Base-by-base conservation (phyloP, 2,113 vertebrate genomes). In the Malaclemys terrapin region DNA sequence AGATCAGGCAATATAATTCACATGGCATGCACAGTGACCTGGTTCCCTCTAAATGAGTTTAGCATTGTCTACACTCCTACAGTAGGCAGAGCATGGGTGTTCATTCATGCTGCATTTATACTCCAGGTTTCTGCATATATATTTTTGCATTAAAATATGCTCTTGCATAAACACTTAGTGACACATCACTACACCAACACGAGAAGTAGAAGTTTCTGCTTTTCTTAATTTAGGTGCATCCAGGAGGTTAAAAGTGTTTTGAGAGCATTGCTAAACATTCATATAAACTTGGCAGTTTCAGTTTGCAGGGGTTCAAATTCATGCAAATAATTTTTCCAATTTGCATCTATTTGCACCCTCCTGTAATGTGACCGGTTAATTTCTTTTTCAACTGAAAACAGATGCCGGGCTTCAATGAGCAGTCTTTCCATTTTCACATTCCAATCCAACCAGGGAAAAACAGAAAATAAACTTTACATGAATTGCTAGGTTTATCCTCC, bases 131-230 rank as follows among this genome's bases (percentile, higher is more conserved):
- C 8, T 94, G 38, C 35, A 52, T 27, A 11, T 42, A 59, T 50
- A 27, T 35, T 89, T 93, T 89, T 90, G 86, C 84, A 96, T 88
- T 90, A 90, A 89, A 87, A 17, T 49, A 82, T 59, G 9, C 10
- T 90, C 91, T 93, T 82, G 76, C 84, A 93, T 13, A 94, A 90
- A 65, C 14, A 56, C 9, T 89, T 50, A 87, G 85, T 52, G 38
- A 38, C 47, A 72, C n/a, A 38, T 7, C 19, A 35, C 13, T 81
- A 5, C n/a, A 89, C 8, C 31, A 91, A 75, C 12, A 8, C 47
- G 8, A 25, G 45, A 47, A 38, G 9, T 17, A 72, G n/a, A 22
- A 72, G 2, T 56, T 83, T 84, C 83, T 81, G 24, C 57, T 91
- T 96, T 47, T 93, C 27, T 9, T 54, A 8, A 78, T 84, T 91